phyloP scores from a whole-genome alignment of 53 echinoderm and acorn worm genomes.

The Henricia sp. region DNA sequence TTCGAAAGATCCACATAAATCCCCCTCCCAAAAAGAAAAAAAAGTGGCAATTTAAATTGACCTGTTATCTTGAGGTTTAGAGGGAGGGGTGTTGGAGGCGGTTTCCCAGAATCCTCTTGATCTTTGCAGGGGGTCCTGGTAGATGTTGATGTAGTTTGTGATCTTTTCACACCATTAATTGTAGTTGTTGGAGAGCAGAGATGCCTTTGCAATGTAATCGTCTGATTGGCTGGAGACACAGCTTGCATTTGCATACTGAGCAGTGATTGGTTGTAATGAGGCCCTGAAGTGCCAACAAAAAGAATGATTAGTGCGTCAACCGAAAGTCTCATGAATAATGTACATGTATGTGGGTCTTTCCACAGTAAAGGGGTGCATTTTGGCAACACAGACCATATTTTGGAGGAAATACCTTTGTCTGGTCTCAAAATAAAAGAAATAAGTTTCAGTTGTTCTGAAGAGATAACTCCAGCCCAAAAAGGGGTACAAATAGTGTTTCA shows the following conservation, averaged over 20 bases:
- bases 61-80: constrained; percentile 56
- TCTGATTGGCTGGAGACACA: constrained; percentile 1
- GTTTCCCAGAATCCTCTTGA: neutral
- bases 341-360: no score
- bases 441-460: no score
- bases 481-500: no score
- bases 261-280: constrained; percentile 8
- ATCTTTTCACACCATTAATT: neutral
- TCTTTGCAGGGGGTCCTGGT: neutral
- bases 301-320: no score
- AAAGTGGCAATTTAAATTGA: neutral
- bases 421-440: no score
- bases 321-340: no score
- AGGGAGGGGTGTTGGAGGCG: constrained; percentile 15
- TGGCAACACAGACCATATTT: no score
- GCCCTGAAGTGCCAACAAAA: neutral
- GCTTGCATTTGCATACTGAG: constrained; percentile 31
- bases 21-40: no score
- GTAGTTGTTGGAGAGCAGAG: neutral
- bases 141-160: neutral
- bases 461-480: no score
- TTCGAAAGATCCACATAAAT: no score
- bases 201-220: constrained; percentile 1
- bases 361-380: no score
- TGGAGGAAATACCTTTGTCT: no score